phyloP scores from a whole-genome alignment of 2,888 invertebrate species.

The Bugulina stolonifera region DNA sequence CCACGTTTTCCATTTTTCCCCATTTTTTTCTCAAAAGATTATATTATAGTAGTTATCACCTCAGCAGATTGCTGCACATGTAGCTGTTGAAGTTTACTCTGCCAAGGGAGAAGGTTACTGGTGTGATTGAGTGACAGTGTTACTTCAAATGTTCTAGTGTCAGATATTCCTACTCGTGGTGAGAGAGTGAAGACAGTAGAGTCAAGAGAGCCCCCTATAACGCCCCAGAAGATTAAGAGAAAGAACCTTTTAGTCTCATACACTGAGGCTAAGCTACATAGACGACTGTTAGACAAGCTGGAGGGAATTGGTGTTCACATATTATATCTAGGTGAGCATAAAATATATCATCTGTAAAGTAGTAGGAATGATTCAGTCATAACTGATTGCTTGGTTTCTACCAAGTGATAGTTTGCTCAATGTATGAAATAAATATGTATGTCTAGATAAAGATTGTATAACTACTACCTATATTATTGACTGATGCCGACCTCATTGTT shows the following conservation, averaged over 20 bases:
- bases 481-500: too few relatives aligned
- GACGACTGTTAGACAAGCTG: neutral
- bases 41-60: neutral
- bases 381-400: too few relatives aligned
- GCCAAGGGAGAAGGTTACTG: too few relatives aligned
- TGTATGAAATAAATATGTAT: too few relatives aligned
- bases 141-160: neutral
- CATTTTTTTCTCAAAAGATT: too few relatives aligned
- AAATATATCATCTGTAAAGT: too few relatives aligned
- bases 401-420: too few relatives aligned
- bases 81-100: neutral
- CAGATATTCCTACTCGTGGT: neutral
- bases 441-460: too few relatives aligned
- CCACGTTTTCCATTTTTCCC: too few relatives aligned
- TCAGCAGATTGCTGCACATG: neutral
- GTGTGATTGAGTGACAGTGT: neutral
- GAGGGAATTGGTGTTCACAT: neutral
- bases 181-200: neutral
- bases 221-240: constrained; percentile 3
- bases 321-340: constrained; percentile 16
- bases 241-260: neutral
- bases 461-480: too few relatives aligned
- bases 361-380: too few relatives aligned
- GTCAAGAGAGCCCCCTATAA: constrained; percentile 3
- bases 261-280: constrained; percentile 4